These are phyloP conservation scores for Falco columbarius DNA, from an alignment of 2,797 vertebrate species.

Conservation along the genomic window DNA sequence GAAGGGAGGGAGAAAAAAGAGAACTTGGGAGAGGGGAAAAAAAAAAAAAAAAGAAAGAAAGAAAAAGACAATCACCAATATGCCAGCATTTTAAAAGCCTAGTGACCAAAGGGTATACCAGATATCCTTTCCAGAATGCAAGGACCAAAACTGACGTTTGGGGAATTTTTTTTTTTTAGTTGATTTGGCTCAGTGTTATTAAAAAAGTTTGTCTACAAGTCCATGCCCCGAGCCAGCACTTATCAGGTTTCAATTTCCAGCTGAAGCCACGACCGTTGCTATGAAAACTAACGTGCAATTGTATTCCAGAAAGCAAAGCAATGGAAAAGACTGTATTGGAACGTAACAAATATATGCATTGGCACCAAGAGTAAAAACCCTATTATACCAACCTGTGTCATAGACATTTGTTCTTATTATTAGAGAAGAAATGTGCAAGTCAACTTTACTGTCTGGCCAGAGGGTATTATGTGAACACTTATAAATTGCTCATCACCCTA, in stretches of 20 bases:
- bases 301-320: slow-evolving; percentile 35
- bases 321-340: not conserved
- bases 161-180: not conserved
- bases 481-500: not conserved
- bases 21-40: accelerated
- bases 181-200: slow-evolving; percentile 11
- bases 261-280: slow-evolving; percentile 49
- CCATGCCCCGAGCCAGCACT: not conserved
- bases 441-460: not conserved
- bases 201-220: slow-evolving; percentile 9
- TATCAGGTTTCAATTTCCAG: slow-evolving; percentile 65
- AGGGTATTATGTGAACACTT: not conserved
- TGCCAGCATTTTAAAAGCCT: not conserved
- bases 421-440: not conserved
- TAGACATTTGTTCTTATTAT: not conserved
- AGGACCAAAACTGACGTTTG: not conserved
- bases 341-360: not conserved
- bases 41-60: not conserved
- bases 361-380: not conserved
- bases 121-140: not conserved
- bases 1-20: not conserved
- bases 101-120: not conserved
- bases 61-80: not conserved
- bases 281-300: slow-evolving; percentile 55
- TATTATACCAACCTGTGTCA: not conserved